Percentiles rank a stretch among this genome's conserved stretches.
Evolutionary conservation across 2,888 invertebrate genomes (phyloP).

Genomic region (Trissolcus japonicus): DNA sequence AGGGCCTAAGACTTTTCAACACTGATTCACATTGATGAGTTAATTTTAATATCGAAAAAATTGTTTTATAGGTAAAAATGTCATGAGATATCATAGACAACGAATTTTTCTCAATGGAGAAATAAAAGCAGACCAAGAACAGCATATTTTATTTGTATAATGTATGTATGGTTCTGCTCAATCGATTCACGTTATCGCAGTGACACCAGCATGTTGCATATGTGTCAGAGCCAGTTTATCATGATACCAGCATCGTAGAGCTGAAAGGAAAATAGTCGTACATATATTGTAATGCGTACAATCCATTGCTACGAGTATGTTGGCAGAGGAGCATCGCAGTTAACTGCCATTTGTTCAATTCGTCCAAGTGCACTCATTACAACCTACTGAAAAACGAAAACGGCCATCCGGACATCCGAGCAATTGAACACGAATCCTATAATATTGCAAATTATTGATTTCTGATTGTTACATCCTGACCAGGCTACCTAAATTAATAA

Average conservation of each 20-base stretch:
- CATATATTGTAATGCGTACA: slow-evolving; percentile 16
- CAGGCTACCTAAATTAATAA: too few species aligned
- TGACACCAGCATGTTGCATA: slow-evolving; percentile 39
- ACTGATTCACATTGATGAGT: too few species aligned
- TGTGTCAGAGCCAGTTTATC: slow-evolving; percentile 28
- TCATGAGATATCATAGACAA: too few species aligned
- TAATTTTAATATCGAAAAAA: too few species aligned
- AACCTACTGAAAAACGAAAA: too few species aligned
- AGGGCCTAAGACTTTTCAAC: too few species aligned
- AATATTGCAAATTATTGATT: too few species aligned
- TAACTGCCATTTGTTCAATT: slow-evolving; percentile 19
- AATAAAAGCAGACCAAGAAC: background rate
- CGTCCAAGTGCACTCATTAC: slow-evolving; percentile 1
- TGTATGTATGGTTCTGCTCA: slow-evolving; percentile 16
- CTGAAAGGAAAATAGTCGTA: slow-evolving; percentile 28
- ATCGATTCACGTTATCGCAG: slow-evolving; percentile 51
- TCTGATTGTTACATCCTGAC: too few species aligned
- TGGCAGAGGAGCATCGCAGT: background rate
- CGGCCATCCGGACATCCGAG: too few species aligned
- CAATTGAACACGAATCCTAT: too few species aligned
- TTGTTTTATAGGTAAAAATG: too few species aligned
- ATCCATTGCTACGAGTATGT: slow-evolving; percentile 11
- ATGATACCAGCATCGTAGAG: slow-evolving; percentile 27
- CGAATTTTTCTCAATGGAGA: too few species aligned
- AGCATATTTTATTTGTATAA: background rate